Evolutionary conservation across 2,888 invertebrate genomes (phyloP).

Genomic region (Amblyteles armatorius): DNA sequence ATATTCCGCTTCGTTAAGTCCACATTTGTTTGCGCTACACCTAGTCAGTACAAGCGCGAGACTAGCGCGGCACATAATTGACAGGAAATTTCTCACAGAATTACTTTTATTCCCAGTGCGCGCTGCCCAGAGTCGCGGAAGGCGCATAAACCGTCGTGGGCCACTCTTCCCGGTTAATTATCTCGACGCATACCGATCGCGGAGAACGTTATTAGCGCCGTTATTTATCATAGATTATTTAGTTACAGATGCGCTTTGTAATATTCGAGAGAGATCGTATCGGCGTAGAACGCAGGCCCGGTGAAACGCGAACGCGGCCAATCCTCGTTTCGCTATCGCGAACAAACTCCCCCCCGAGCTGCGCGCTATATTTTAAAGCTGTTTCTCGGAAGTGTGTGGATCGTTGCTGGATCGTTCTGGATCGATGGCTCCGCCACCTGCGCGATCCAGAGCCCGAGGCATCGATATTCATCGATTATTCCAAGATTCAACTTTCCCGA

Average conservation of each 20-base stretch:
- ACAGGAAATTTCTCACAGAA: slow-evolving; percentile 61
- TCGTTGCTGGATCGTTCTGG: slow-evolving; percentile 72
- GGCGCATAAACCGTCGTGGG: slow-evolving; percentile 16
- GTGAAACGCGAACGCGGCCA: background rate
- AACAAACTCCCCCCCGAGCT: background rate
- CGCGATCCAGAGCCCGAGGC: slow-evolving; percentile 75
- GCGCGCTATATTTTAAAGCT: background rate
- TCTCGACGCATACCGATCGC: slow-evolving; percentile 11
- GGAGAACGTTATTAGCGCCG: slow-evolving; percentile 6
- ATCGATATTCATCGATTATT: slow-evolving; percentile 73
- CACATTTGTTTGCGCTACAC: slow-evolving; percentile 55
- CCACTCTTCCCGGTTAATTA: slow-evolving; percentile 54
- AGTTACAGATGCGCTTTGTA: background rate
- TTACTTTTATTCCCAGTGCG: slow-evolving; percentile 39
- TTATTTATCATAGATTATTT: background rate
- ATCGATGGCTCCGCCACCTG: slow-evolving; percentile 74
- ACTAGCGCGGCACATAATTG: slow-evolving; percentile 49
- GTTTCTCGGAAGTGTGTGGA: slow-evolving; percentile 74
- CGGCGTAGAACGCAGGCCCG: background rate
- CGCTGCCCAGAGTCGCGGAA: slow-evolving; percentile 35
- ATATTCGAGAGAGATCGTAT: background rate
- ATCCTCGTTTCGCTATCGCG: background rate
- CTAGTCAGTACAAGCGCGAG: slow-evolving; percentile 31
- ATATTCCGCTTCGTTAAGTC: slow-evolving; percentile 63
- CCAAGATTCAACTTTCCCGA: slow-evolving; percentile 66